Conservation (phyloP, 2,797 vertebrate species). For the Sebastes minor region DNA sequence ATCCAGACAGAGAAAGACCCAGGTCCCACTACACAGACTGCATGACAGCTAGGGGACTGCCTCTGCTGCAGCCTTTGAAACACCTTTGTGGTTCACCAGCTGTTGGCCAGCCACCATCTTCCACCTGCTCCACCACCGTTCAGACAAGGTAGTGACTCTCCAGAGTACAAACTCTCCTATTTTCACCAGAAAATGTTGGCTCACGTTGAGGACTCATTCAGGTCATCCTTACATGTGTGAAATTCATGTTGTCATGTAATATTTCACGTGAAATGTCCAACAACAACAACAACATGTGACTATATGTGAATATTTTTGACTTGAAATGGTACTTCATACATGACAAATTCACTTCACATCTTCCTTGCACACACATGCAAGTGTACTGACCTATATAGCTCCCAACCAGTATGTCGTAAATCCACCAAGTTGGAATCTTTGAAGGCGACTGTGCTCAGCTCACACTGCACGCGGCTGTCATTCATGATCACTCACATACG, state of each 20-base stretch:
- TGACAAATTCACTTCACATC: background rate
- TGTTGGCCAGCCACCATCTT: background rate
- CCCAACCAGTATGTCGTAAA: constrained; percentile 12
- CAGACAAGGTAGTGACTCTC: background rate
- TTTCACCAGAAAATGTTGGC: background rate
- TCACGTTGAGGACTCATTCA: background rate
- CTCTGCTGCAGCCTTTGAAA: background rate
- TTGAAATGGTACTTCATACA: background rate
- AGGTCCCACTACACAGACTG: background rate
- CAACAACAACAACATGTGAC: background rate
- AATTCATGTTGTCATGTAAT: background rate
- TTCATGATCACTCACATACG: constrained; percentile 21
- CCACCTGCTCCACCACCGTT: background rate
- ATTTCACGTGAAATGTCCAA: background rate
- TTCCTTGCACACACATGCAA: background rate
- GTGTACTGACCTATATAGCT: constrained; percentile 32
- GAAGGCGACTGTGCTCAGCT: constrained; percentile 18
- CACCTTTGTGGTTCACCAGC: background rate
- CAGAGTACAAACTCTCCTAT: background rate
- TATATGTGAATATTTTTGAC: background rate
- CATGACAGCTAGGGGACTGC: background rate
- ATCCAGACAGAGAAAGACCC: background rate
- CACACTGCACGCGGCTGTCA: constrained; percentile 36
- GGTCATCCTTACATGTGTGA: background rate
- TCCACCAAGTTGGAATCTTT: constrained; percentile 31